Percentiles rank a stretch among this genome's conserved stretches.
Conservation (phyloP, 2,888 invertebrate genomes). For the Copidosoma aretas region DNA sequence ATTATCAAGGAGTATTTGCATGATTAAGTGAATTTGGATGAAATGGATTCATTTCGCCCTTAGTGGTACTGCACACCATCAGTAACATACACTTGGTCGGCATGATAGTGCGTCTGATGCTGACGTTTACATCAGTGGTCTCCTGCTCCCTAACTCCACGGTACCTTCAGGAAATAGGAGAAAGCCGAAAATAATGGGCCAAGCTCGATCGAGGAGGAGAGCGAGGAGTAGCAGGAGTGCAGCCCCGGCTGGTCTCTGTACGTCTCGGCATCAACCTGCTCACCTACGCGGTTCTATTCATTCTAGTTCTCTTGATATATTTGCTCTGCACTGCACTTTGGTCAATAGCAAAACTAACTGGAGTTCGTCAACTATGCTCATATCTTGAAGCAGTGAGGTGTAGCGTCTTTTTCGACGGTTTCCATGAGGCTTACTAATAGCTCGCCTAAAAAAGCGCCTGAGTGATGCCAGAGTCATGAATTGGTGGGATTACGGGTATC, state of each 20-base stretch:
- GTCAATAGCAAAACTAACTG: conserved; percentile 99
- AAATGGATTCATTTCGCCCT: background rate
- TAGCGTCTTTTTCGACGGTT: conserved; percentile 98
- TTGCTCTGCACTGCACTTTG: conserved; percentile 98
- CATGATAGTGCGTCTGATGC: conserved; percentile 98
- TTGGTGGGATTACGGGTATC: conserved; percentile 99
- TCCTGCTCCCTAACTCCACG: conserved; percentile 89
- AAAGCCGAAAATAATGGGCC: conserved; percentile 70
- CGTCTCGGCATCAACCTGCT: conserved; percentile 78
- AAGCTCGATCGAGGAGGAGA: conserved; percentile 67
- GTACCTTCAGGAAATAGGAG: conserved; percentile 85
- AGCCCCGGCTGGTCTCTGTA: conserved; percentile 72
- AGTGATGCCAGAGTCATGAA: conserved; percentile 98
- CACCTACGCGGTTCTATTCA: conserved; percentile 83
- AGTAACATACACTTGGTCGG: conserved; percentile 63
- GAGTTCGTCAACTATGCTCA: conserved; percentile 87
- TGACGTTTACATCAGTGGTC: conserved; percentile 97
- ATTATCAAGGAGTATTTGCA: conserved; percentile 96
- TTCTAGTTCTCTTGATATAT: conserved; percentile 80
- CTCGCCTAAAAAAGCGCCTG: conserved; percentile 92
- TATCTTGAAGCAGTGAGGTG: conserved; percentile 82
- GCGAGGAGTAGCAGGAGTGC: conserved; percentile 61
- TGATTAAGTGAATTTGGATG: conserved; percentile 44
- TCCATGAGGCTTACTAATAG: conserved; percentile 98
- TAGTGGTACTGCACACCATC: background rate